Evolutionary conservation across 2,113 vertebrate genomes (phyloP).

Genomic region (Tiliqua scincoides): DNA sequence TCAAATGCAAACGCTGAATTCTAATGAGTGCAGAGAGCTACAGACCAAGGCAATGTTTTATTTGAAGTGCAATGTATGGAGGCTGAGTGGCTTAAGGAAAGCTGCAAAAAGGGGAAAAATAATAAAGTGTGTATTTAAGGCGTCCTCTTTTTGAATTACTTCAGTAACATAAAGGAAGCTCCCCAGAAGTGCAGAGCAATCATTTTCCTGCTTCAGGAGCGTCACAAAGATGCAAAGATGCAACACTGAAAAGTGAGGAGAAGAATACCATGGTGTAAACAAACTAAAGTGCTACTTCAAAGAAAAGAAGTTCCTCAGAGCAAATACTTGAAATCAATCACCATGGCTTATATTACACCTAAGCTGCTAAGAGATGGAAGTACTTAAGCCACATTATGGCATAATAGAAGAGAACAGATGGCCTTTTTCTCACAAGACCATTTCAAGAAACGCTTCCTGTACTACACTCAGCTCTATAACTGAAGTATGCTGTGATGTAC

Average conservation of each 20-base stretch:
- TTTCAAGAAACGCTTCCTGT: neutral
- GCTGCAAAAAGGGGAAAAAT: constrained; percentile 1
- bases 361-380: constrained; percentile 44
- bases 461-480: neutral
- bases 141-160: constrained; percentile 52
- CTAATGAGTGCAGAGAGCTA: constrained; percentile 34
- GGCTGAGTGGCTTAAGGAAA: neutral
- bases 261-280: constrained; percentile 27
- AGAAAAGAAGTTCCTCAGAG: neutral
- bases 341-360: neutral
- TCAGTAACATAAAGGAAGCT: constrained; percentile 46
- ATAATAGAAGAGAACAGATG: constrained; percentile 27
- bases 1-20: constrained; percentile 21
- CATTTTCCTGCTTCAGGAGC: neutral
- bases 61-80: constrained; percentile 29
- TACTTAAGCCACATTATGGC: constrained; percentile 19
- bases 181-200: neutral
- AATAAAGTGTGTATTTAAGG: constrained; percentile 59
- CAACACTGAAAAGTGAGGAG: neutral
- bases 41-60: neutral
- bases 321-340: constrained; percentile 37
- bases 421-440: constrained; percentile 15
- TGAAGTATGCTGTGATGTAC: neutral
- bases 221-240: neutral
- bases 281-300: constrained; percentile 9